phyloP scores from a whole-genome alignment of 2,797 vertebrate genomes.

The Diplodus sargus region DNA sequence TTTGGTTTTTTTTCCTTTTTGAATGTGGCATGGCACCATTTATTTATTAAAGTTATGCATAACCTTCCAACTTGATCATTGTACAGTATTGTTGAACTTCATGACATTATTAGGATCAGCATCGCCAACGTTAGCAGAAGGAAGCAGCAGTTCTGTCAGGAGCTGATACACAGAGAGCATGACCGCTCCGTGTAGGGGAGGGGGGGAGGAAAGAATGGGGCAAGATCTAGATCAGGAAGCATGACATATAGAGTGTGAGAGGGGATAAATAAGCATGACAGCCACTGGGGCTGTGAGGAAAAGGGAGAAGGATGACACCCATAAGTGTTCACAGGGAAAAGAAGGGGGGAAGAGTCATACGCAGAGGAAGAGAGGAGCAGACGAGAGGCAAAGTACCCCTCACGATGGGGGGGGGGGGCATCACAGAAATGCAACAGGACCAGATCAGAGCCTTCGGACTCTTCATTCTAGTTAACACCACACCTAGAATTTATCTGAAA shows the following conservation, averaged over 20 bases:
- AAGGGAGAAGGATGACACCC: conserved; percentile 58
- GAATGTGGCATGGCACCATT: conserved; percentile 80
- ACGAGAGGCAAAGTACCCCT: conserved; percentile 32
- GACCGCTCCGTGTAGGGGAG: conserved; percentile 54
- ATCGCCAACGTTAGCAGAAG: conserved; percentile 63
- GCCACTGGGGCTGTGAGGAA: conserved; percentile 54
- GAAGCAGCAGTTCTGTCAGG: conserved; percentile 72
- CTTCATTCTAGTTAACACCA: conserved; percentile 84
- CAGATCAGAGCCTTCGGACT: conserved; percentile 82
- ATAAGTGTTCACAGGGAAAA: conserved; percentile 64
- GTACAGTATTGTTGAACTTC: conserved; percentile 83
- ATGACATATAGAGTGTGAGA: conserved; percentile 66
- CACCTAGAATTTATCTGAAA: conserved; percentile 69
- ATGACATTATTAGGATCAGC: conserved; percentile 79
- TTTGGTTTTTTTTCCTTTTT: conserved; percentile 49
- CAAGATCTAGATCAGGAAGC: conserved; percentile 64
- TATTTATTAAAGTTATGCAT: conserved; percentile 86
- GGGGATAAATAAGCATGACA: conserved; percentile 67
- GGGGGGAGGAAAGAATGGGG: conserved; percentile 42
- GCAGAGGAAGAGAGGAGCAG: conserved; percentile 53
- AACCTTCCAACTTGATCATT: conserved; percentile 82
- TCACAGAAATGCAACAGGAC: conserved; percentile 78
- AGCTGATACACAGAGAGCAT: conserved; percentile 65
- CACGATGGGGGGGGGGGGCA: conserved; percentile 38
- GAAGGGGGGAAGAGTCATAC: conserved; percentile 45